These are phyloP conservation scores for Phainopepla nitens DNA, from an alignment of 2,113 vertebrate species.

Conservation along the genomic window DNA sequence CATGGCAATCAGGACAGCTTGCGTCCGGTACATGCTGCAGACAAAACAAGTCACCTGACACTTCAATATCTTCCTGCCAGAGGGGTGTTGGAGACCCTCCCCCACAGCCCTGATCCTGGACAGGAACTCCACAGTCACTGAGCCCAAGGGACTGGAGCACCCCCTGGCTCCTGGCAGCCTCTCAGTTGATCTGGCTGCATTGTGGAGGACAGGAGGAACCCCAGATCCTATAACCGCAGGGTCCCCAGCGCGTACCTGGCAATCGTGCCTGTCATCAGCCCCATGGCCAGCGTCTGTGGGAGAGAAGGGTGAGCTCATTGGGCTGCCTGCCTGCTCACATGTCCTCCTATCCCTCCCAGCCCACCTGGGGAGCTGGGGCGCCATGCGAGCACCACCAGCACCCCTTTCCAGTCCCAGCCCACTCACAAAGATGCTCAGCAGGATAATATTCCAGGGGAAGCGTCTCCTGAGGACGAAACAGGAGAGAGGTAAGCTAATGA, in stretches of 20 bases:
- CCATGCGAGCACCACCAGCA: background rate
- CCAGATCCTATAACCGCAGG: background rate
- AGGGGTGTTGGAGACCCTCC: background rate
- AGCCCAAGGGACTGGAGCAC: background rate
- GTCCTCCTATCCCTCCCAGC: background rate
- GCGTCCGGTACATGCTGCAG: slow-evolving; percentile 80
- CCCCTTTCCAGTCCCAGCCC: background rate
- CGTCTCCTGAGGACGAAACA: slow-evolving; percentile 74
- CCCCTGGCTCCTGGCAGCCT: background rate
- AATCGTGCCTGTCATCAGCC: slow-evolving; percentile 88
- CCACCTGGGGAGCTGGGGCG: background rate
- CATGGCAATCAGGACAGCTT: slow-evolving; percentile 85
- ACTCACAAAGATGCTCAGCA: slow-evolving; percentile 91
- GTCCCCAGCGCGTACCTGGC: slow-evolving; percentile 74
- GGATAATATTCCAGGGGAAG: slow-evolving; percentile 90
- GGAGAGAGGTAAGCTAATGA: background rate
- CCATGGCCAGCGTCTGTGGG: slow-evolving; percentile 86
- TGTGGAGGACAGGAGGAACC: fast-evolving
- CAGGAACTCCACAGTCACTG: fast-evolving
- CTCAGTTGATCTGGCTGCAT: background rate
- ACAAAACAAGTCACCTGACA: background rate
- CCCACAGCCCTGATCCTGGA: fast-evolving
- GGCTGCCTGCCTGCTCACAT: fast-evolving
- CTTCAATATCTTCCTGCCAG: background rate
- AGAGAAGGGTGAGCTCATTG: background rate